Evolutionary conservation across 2,113 vertebrate species (phyloP).

Genomic region (Apteryx owenii): DNA sequence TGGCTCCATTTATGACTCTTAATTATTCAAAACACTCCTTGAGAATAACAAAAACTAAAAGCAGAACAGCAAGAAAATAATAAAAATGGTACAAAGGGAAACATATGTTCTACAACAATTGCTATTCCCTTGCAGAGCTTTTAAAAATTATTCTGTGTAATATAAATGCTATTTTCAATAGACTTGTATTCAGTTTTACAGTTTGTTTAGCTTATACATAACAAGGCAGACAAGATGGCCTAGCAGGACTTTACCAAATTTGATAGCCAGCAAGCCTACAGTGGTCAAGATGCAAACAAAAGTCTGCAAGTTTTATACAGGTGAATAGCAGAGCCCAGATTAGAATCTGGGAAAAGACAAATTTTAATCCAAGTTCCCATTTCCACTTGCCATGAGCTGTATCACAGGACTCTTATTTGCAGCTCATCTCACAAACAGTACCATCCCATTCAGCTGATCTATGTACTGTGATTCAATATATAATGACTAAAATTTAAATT

Average conservation of each 20-base stretch:
- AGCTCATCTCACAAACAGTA: neutral
- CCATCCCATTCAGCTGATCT: neutral
- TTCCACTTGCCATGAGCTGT: neutral
- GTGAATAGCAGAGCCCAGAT: neutral
- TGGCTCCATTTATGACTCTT: neutral
- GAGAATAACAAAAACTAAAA: neutral
- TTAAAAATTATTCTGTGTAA: neutral
- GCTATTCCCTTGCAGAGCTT: neutral
- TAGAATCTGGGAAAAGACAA: neutral
- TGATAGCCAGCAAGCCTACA: neutral
- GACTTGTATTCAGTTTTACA: neutral
- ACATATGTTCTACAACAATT: neutral
- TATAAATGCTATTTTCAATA: neutral
- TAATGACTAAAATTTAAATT: neutral
- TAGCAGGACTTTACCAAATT: neutral
- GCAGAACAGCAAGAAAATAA: neutral
- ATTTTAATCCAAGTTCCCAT: neutral
- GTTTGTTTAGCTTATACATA: neutral
- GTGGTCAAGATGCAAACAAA: neutral
- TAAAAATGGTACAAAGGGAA: neutral
- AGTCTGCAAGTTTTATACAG: neutral
- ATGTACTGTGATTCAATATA: neutral
- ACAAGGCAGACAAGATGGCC: neutral
- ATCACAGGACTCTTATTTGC: neutral
- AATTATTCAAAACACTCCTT: neutral